Evolutionary conservation across 2,113 vertebrate species (phyloP).

Genomic region (Bucco capensis): DNA sequence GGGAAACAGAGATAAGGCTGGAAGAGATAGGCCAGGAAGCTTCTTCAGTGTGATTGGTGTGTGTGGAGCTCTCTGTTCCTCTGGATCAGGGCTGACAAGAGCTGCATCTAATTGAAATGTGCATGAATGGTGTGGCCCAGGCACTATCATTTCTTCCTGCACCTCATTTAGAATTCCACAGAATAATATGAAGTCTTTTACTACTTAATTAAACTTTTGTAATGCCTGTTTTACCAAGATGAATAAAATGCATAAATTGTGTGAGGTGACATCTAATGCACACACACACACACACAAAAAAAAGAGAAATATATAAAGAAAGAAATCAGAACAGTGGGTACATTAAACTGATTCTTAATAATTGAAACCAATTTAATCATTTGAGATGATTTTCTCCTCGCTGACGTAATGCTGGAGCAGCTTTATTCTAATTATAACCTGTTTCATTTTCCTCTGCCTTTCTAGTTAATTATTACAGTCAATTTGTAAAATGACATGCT

Average conservation of each 20-base stretch:
- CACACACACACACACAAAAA: conserved; percentile 67
- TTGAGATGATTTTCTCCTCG: conserved; percentile 84
- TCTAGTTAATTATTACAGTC: conserved; percentile 90
- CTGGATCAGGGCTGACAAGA: conserved; percentile 66
- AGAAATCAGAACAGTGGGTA: conserved; percentile 82
- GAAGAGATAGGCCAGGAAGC: neutral
- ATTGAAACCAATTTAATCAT: conserved; percentile 86
- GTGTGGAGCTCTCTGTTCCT: too few species aligned
- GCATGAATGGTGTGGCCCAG: conserved; percentile 67
- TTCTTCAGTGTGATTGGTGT: too few species aligned
- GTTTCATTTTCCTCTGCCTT: conserved; percentile 86
- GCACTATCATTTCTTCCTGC: conserved; percentile 74
- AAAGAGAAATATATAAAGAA: conserved; percentile 75
- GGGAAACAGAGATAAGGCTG: neutral
- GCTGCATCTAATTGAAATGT: conserved; percentile 76
- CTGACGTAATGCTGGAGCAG: conserved; percentile 85
- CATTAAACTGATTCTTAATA: conserved; percentile 86
- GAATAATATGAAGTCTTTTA: conserved; percentile 83
- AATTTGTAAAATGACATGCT: conserved; percentile 89
- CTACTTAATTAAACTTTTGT: conserved; percentile 85
- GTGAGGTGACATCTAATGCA: conserved; percentile 81
- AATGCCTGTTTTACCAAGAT: conserved; percentile 83
- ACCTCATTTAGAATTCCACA: conserved; percentile 81
- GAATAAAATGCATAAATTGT: conserved; percentile 84
- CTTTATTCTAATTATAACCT: conserved; percentile 89